phyloP scores from a whole-genome alignment of 2,797 vertebrate species.

The Simalia tracyae region DNA sequence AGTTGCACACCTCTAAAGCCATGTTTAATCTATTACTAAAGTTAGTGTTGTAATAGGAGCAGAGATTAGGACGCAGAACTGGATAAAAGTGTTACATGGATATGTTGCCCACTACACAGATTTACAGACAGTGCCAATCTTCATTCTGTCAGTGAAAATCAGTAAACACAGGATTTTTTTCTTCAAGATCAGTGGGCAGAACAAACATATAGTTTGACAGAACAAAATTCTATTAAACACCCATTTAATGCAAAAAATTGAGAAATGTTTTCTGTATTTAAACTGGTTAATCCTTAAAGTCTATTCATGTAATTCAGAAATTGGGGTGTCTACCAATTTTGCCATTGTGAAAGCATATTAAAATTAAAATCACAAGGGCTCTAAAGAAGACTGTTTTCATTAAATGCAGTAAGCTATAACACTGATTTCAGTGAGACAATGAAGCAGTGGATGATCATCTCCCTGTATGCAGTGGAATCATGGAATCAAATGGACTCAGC shows the following conservation, averaged over 20 bases:
- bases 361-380: neutral
- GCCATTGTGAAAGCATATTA: neutral
- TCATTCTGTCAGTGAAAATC: neutral
- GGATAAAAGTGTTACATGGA: neutral
- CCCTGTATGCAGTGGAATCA: conserved; percentile 24
- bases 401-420: conserved; percentile 15
- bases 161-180: neutral
- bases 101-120: neutral
- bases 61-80: neutral
- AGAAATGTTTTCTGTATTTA: conserved; percentile 33
- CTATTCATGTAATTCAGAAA: neutral
- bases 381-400: neutral
- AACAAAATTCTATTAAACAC: neutral
- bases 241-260: conserved; percentile 35
- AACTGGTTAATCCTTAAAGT: neutral
- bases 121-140: neutral
- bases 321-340: neutral
- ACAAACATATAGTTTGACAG: neutral
- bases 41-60: neutral
- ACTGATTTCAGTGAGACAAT: conserved; percentile 12
- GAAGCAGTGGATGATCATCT: neutral
- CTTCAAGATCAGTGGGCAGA: neutral
- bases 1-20: neutral
- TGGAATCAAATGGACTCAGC: conserved; percentile 2
- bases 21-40: neutral